phyloP scores from a whole-genome alignment of 2,888 invertebrate genomes.

The Harmothoe impar region DNA sequence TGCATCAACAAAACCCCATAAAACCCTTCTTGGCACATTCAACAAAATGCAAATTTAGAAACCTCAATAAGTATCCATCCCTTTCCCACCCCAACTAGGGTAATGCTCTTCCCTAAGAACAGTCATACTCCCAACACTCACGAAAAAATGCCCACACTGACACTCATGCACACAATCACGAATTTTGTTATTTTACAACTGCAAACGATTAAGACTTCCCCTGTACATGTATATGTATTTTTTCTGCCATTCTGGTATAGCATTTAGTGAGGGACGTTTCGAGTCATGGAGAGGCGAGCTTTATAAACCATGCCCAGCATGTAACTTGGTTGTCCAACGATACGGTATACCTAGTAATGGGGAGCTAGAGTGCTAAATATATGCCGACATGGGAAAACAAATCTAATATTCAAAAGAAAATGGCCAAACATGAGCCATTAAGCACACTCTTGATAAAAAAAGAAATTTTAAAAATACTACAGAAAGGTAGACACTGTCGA shows the following conservation, averaged over 20 bases:
- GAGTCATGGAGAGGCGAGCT: neutral
- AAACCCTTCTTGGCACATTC: constrained; percentile 50
- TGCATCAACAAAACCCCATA: constrained; percentile 19
- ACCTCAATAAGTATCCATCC: constrained; percentile 14
- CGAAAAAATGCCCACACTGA: constrained; percentile 4
- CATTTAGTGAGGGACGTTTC: constrained; percentile 13
- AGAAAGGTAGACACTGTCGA: neutral
- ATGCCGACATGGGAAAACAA: neutral
- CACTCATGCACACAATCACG: constrained; percentile 22
- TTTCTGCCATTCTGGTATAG: constrained; percentile 1
- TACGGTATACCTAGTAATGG: too few species aligned
- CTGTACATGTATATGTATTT: neutral
- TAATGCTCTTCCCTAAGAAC: neutral
- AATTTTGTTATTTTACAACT: constrained; percentile 38
- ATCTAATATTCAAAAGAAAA: neutral
- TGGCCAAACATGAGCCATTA: neutral
- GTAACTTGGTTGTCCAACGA: neutral
- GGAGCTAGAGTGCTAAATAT: too few species aligned
- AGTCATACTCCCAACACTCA: neutral
- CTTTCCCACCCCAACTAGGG: neutral
- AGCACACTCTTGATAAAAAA: constrained; percentile 10
- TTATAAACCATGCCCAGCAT: neutral
- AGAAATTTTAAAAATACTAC: neutral
- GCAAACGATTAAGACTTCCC: constrained; percentile 6
- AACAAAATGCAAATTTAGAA: constrained; percentile 35